Evolutionary conservation across 2,888 invertebrate species (phyloP).

Genomic region (Zygogramma bicolorata): DNA sequence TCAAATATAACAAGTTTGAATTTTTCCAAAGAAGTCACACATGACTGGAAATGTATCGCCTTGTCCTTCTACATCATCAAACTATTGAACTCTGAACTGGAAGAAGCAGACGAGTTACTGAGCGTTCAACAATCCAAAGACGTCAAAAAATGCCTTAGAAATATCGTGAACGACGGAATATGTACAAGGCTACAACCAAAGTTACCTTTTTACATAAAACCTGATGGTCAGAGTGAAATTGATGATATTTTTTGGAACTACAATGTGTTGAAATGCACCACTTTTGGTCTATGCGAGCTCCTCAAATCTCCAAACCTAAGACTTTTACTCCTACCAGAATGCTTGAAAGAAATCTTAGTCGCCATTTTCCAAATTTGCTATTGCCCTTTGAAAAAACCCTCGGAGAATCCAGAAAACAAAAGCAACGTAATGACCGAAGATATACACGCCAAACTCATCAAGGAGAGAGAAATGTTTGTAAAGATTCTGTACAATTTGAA

Average conservation of each 20-base stretch:
- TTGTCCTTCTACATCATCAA: conserved; percentile 67
- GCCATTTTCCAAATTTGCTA: conserved; percentile 77
- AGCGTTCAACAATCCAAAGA: conserved; percentile 77
- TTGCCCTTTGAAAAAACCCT: conserved; percentile 76
- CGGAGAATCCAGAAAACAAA: conserved; percentile 52
- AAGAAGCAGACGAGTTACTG: conserved; percentile 65
- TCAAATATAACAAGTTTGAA: conserved; percentile 36
- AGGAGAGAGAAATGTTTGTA: conserved; percentile 70
- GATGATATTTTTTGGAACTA: conserved; percentile 68
- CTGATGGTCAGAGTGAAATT: conserved; percentile 20
- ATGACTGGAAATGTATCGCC: conserved; percentile 66
- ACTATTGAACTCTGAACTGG: conserved; percentile 56
- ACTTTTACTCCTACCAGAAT: conserved; percentile 70
- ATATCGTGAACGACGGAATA: conserved; percentile 76
- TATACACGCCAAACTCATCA: conserved; percentile 68
- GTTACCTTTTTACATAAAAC: conserved; percentile 51
- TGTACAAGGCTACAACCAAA: conserved; percentile 75
- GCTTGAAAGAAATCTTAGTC: conserved; percentile 74
- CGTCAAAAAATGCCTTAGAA: conserved; percentile 73
- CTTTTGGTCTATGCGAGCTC: conserved; percentile 68
- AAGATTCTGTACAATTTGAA: conserved; percentile 69
- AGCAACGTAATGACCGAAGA: conserved; percentile 71
- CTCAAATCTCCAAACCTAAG: conserved; percentile 70
- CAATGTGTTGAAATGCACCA: conserved; percentile 68
- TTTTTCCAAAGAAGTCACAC: conserved; percentile 45